Percentiles rank a stretch among this genome's conserved stretches.
Evolutionary conservation across 2,113 vertebrate genomes (phyloP).

Genomic region (Nesogale talazaci): DNA sequence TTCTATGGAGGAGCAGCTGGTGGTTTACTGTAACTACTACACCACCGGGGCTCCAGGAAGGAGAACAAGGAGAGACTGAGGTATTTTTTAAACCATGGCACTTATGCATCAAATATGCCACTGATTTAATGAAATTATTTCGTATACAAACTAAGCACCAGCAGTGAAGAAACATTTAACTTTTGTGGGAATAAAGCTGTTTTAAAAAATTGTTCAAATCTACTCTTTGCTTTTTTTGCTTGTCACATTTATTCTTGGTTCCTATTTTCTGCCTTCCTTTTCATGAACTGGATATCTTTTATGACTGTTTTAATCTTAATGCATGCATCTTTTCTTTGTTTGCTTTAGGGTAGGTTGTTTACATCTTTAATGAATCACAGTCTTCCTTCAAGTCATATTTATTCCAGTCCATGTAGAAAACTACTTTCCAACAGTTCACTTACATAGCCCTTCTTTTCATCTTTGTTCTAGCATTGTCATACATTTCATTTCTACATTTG

Average conservation of each 20-base stretch:
- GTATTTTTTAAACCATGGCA: not conserved
- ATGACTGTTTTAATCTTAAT: not conserved
- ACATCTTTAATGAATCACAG: not conserved
- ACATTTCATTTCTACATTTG: conserved; percentile 2
- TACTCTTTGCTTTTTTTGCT: not conserved
- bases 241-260: conserved; percentile 24
- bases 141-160: not conserved
- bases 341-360: not conserved
- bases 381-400: not conserved
- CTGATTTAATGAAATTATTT: not conserved
- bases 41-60: too few species aligned
- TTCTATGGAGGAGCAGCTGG: too few species aligned
- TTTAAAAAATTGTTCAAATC: conserved; percentile 8
- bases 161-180: not conserved
- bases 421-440: not conserved
- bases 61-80: conserved; percentile 3
- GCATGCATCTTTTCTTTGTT: not conserved
- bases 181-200: not conserved
- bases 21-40: too few species aligned
- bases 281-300: conserved; percentile 18
- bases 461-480: not conserved
- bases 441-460: not conserved
- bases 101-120: not conserved
- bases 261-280: not conserved
- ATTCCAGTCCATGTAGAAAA: conserved; percentile 19